Base-by-base conservation (phyloP, 92 coral and sea anemone species). In the Palythoa grandis region DNA sequence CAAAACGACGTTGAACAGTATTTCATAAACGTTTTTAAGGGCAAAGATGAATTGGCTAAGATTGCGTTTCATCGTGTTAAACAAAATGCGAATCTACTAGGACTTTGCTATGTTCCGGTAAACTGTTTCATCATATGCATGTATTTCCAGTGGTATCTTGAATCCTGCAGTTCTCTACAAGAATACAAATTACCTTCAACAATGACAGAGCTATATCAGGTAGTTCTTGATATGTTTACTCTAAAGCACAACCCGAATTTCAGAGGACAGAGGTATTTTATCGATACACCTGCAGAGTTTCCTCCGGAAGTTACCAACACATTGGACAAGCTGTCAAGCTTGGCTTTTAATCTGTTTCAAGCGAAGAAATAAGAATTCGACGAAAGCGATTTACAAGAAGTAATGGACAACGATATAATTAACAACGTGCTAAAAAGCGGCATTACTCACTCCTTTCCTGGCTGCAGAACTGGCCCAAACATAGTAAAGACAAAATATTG, bases 201-300 rank as follows among this genome's bases (percentile, higher is more conserved):
- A n/a, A 11, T 74, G 5, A 74, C 79, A 10, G 79, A 74, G 39
- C 61, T 74, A 6, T 74, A 74, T 74, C 25, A 47, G 57, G 79
- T 24, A 20, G 39, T 74, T 74, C 79, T 74, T 50, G 14, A 52
- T 17, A 48, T 47, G 57, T 74, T 74, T 74, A 52, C 52, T 11
- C 38, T 74, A 47, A 74, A 74, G 37, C 63, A 74, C 60, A 58
- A 74, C 38, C 16, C 17, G 1, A 14, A 74, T 50, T 74, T 48
- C 56, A 74, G 37, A 74, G 79, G 61, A 23, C 10, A 74, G 14
- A 74, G 1, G 17, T n/a, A n/a, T n/a, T 48, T 74, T 20, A 17
- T 43, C 1, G 35, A 1, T 29, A 29, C 1, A 29, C 35, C 35
- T 0, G 1, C 0, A 29, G 1, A 29, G 0, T 29, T 29, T 29